Base-by-base conservation (phyloP, 1,140 invertebrate species). In the Zaprionus ghesquierei region DNA sequence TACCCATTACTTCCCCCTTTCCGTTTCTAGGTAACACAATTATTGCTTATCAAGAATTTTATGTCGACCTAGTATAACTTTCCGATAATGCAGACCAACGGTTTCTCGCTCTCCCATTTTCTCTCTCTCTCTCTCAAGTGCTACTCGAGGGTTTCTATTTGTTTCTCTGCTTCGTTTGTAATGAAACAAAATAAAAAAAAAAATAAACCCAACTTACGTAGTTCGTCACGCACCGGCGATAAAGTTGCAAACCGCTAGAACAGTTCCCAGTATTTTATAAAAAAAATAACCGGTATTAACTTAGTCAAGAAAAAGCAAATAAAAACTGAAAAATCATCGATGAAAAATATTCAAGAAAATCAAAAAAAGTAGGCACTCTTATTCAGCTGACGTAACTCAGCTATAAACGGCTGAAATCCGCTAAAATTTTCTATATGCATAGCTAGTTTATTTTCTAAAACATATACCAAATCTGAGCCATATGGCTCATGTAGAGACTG, bases 31-130 rank as follows among this genome's bases (percentile, higher is more conserved):
- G 27, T 31, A 33, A 41, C n/a, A 41, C 15, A 41, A 13, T 13
- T 18, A 44, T 51, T 25, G 59, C 27, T 62, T 60, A 60, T 60
- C 46, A 51, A 51, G n/a, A 51, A 51, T n/a, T 62, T 51, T 62
- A 50, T 51, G 46, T 50, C 49, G 13, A 51, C 58, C 44, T 61
- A 20, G 10, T 22, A 25, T 61, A 29, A 49, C 44, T 9, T 9
- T 20, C 22, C 31, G 59, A 62, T 62, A 62, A 62, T 35, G 46
- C 18, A 51, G 31, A 51, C 46, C 49, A 12, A 35, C 49, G 51
- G 13, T 46, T 6, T 58, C 55, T 58, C 22, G 9, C 15, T 46
- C 10, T 49, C 22, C 31, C 44, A 22, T 12, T 29, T 20, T 60
- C 59, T 18, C 29, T 9, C 44, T 46, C 41, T 38, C 20, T 9